Evolutionary conservation across 2,113 vertebrate genomes (phyloP), one percentile per base, ranked within the genome.

Genomic region (Heptranchias perlo): DNA sequence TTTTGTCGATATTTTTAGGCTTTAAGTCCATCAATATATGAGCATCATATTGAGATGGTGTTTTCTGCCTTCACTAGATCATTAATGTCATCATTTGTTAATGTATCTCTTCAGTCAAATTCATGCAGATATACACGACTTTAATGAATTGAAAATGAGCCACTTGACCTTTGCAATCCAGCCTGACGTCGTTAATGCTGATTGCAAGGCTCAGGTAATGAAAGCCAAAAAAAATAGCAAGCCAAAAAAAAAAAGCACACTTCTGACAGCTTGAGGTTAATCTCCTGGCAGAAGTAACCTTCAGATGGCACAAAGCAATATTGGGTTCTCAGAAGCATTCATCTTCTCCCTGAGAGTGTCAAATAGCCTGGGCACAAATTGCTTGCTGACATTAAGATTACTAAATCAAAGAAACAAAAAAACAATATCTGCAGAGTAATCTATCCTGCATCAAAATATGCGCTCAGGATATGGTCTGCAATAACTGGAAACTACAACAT

Each of bases 121-220:
- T 93, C n/a, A 62, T 93, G 58, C 54, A 93, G 35, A 62, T 93
- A 21, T 62, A 93, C 18, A 39, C 64, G 58, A 39, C 35, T 62
- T 93, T 93, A 93, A 93, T 39, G 58, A 93, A 62, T 64, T 39
- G 89, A 93, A 62, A 93, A 93, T 64, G 58, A 93, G 35, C 58
- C 35, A 64, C 89, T 64, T 64, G 58, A 62, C 58, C 89, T 93
- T 93, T 93, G 7, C 89, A 39, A 93, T 3, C 58, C 14, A 93
- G 89, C 5, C 61, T 93, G n/a, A 0, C 58, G 39, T 62, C 44
- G 89, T 44, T 93, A 62, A 93, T 93, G 44, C 89, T 93, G 89
- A 93, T 64, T 64, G 58, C 58, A 93, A 93, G 61, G n/a, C 61
- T 93, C 18, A 39, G 89, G 25, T 62, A 64, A 23, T 93, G 89